phyloP scores from a whole-genome alignment of 2,113 vertebrate genomes.

The Tragelaphus buxtoni region DNA sequence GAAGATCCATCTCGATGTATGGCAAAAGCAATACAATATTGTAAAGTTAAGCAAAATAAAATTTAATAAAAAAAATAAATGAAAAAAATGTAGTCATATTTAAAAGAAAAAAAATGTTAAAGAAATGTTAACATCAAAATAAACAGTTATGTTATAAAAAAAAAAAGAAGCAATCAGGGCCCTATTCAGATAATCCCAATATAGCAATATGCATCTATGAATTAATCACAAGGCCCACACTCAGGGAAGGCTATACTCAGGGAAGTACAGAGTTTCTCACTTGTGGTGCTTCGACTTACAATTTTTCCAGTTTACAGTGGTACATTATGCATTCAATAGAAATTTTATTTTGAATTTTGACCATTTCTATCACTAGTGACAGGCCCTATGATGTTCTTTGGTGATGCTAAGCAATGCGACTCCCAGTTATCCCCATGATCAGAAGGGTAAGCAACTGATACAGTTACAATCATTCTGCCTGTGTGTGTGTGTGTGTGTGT shows the following conservation, averaged over 20 bases:
- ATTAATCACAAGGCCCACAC: not conserved
- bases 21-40: too few species aligned
- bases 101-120: too few species aligned
- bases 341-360: not conserved
- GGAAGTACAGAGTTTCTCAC: not conserved
- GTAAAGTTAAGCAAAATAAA: too few species aligned
- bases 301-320: not conserved
- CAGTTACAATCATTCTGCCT: not conserved
- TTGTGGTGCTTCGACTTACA: not conserved
- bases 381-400: not conserved
- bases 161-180: not conserved
- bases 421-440: not conserved
- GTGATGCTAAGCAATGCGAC: not conserved
- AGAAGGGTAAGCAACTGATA: not conserved
- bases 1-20: too few species aligned
- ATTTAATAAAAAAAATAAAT: too few species aligned
- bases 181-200: not conserved
- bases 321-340: not conserved
- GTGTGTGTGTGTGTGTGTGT: not conserved
- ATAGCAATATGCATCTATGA: not conserved
- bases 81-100: too few species aligned
- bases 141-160: too few species aligned
- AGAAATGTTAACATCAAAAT: too few species aligned
- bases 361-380: not conserved
- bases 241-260: not conserved